These are phyloP conservation scores for Prosapia bicincta DNA, from an alignment of 2,888 invertebrate genomes.

Conservation along the genomic window DNA sequence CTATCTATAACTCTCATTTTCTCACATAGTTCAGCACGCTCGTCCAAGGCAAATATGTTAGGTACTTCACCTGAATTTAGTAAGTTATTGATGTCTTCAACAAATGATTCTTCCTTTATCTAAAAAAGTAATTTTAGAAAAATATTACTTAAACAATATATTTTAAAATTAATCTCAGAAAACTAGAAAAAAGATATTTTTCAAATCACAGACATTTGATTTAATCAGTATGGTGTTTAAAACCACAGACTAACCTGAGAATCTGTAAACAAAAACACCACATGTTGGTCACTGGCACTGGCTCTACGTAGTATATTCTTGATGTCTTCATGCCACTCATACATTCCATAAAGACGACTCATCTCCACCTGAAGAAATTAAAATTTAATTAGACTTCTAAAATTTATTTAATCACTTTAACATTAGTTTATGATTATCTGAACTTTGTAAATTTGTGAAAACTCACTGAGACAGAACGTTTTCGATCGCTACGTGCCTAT, in stretches of 20 bases:
- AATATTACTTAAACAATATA: no score
- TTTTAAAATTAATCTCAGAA: no score
- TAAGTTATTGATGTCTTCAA: constrained; percentile 91
- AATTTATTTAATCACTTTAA: no score
- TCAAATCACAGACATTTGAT: no score
- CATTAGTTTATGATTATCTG: no score
- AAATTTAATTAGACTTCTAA: no score
- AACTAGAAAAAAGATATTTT: no score
- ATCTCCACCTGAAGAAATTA: constrained; percentile 72
- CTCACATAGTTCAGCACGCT: constrained; percentile 86
- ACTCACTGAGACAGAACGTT: no score
- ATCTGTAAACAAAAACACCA: constrained; percentile 88
- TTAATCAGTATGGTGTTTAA: no score
- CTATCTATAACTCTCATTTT: constrained; percentile 87
- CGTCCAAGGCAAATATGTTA: constrained; percentile 80
- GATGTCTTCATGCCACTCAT: constrained; percentile 90
- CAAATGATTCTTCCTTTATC: constrained; percentile 89
- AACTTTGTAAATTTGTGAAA: no score
- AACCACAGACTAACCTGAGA: constrained; percentile 60
- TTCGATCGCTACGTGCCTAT: no score
- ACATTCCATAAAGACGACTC: constrained; percentile 74
- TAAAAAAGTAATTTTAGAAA: constrained; percentile 43
- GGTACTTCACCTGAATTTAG: constrained; percentile 93
- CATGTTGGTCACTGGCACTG: constrained; percentile 79
- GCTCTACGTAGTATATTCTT: constrained; percentile 76